Evolutionary conservation across 2,888 invertebrate species (phyloP).

Genomic region (Conops quadrifasciatus): DNA sequence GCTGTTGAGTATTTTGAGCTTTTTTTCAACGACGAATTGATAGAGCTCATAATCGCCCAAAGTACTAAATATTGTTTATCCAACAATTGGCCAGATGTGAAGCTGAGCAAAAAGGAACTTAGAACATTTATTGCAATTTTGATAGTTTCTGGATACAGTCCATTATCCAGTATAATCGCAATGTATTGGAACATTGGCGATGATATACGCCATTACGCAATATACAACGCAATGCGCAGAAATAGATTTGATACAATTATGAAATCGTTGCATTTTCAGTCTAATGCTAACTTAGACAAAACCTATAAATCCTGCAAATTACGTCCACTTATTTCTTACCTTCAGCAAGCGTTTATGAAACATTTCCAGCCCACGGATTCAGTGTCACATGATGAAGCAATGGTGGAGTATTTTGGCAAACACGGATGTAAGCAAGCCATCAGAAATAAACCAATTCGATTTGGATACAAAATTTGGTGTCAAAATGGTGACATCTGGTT

Average conservation of each 20-base stretch:
- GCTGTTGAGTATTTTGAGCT: slow-evolving; percentile 18
- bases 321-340: too few species aligned
- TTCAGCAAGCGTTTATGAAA: background rate
- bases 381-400: slow-evolving; percentile 13
- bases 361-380: background rate
- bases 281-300: slow-evolving; percentile 26
- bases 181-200: slow-evolving; percentile 32
- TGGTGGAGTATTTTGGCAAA: slow-evolving; percentile 33
- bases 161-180: slow-evolving; percentile 29
- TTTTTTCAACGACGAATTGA: slow-evolving; percentile 14
- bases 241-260: slow-evolving; percentile 34
- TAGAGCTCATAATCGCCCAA: too few species aligned
- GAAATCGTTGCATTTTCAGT: slow-evolving; percentile 28
- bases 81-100: too few species aligned
- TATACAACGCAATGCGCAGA: slow-evolving; percentile 26
- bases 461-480: slow-evolving; percentile 39
- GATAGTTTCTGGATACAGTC: slow-evolving; percentile 30
- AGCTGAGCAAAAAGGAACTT: too few species aligned
- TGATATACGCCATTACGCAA: slow-evolving; percentile 27
- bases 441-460: slow-evolving; percentile 31
- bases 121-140: slow-evolving; percentile 30
- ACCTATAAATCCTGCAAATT: too few species aligned
- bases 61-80: background rate
- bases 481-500: slow-evolving; percentile 32
- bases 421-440: slow-evolving; percentile 33